phyloP scores from a whole-genome alignment of 2,113 vertebrate species.

The Electrona antarctica region DNA sequence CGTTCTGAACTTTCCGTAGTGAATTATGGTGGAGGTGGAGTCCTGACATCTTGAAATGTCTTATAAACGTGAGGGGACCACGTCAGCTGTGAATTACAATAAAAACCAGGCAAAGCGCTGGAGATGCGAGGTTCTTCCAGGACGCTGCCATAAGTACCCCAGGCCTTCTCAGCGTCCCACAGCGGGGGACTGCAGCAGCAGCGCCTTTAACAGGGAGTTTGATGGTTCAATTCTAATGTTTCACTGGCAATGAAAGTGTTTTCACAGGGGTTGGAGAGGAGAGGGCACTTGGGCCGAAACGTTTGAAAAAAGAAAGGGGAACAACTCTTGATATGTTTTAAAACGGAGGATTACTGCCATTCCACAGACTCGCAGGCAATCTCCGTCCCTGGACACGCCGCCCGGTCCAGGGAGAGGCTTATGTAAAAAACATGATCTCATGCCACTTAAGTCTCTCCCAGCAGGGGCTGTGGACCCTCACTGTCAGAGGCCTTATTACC shows the following conservation, averaged over 20 bases:
- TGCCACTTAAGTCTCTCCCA: slow-evolving; percentile 23
- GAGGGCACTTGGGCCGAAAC: slow-evolving; percentile 30
- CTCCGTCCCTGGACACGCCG: slow-evolving; percentile 2
- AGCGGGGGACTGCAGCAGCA: slow-evolving; percentile 2
- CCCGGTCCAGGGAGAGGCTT: background rate
- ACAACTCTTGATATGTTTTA: slow-evolving; percentile 14
- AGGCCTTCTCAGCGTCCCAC: slow-evolving; percentile 10
- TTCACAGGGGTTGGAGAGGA: slow-evolving; percentile 46
- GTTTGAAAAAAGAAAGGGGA: slow-evolving; percentile 28
- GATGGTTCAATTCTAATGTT: slow-evolving; percentile 73
- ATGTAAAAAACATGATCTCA: slow-evolving; percentile 47
- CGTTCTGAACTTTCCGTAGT: too few relatives aligned
- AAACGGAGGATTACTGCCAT: slow-evolving; percentile 18
- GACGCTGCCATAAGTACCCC: background rate
- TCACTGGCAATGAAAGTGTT: slow-evolving; percentile 62
- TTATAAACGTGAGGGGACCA: too few relatives aligned
- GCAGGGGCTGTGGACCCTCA: background rate
- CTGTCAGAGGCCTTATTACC: slow-evolving; percentile 28
- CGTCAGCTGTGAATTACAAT: too few relatives aligned
- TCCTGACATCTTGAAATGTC: background rate
- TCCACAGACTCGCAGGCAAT: slow-evolving; percentile 3
- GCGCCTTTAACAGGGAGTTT: slow-evolving; percentile 45
- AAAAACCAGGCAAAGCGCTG: background rate
- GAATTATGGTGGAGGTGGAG: background rate
- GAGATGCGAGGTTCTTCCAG: background rate